Evolutionary conservation across 2,888 invertebrate genomes (phyloP), one percentile per base, ranked within the genome.

Genomic region (Drosophila heteroneura): DNA sequence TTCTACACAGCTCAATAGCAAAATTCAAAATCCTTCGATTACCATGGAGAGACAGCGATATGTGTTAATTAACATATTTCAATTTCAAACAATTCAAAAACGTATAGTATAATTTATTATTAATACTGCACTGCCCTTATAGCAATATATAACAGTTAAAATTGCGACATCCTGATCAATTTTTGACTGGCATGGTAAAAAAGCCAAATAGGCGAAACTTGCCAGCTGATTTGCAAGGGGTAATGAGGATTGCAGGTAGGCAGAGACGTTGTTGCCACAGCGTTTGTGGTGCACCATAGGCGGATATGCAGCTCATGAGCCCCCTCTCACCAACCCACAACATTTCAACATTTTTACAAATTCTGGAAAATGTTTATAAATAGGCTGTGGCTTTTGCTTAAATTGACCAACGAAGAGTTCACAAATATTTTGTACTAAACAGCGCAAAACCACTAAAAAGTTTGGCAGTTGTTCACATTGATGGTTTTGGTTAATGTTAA

Each of bases 301-400:
- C 83, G 88, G 88, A 85, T 81, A 58, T 80, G 77, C 61, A 70
- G 26, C 49, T 67, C 58, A 56, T 62, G 54, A 64, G 60, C 14
- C 10, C 51, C 39, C 19, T 9, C 19, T 9, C 28, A 65, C 26
- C 44, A 44, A 26, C 73, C 59, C 59, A 16, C 14, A 47, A 53
- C 70, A 63, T 37, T 49, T 51, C 56, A 49, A 62, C 44, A 37
- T 32, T 19, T 52, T 33, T 53, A 53, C 35, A 30, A 57, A 32
- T 63, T 72, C 66, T 61, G 83, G 59, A 76, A 79, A 87, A 87
- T 87, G 84, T 82, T 87, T 89, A 89, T 85, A 89, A 85, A 85
- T 87, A 71, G 74, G 68, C 76, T 89, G 90, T 39, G 85, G 90
- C 73, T 62, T 33, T 70, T 54, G 52, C 71, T 85, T 76, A 82